Evolutionary conservation across 2,797 vertebrate genomes (phyloP), one percentile per base, ranked within the genome.

Genomic region (Acrossocheilus fasciatus): DNA sequence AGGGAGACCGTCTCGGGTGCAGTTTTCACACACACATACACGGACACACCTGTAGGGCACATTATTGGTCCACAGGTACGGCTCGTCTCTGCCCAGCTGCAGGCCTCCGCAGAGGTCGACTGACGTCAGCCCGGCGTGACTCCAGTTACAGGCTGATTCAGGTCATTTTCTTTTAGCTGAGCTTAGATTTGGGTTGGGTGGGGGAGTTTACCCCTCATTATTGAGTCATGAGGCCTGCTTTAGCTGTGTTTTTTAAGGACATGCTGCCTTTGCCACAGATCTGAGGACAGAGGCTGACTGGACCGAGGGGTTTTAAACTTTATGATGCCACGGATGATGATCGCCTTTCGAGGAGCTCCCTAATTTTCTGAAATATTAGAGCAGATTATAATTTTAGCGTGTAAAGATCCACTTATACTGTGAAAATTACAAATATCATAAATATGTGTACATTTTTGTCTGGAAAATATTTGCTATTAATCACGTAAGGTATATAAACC

Each of bases 121-220:
- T 88, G 90, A 82, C 92, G 89, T 91, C 91, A 93, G 83, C 85
- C 81, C 86, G 91, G 88, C 72, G 90, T 94, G 92, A 93, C 91
- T 93, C 93, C 91, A 88, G 90, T 91, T 88, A 87, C 88, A 88
- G 86, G 77, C 85, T 76, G 87, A 93, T 94, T 91, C 91, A 93
- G 93, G 94, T 94, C 93, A 93, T 89, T 66, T 77, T 88, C 90
- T 91, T 89, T 90, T 88, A 82, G 88, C 87, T 90, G 88, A 90
- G 90, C 90, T 82, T 73, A 50, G 74, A 78, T 62, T 59, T 54
- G 18, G 30, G 59, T 45, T 30, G 57, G 73, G 57, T n/a, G 57
- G 73, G 70, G 43, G 72, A 62, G 59, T 54, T 77, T 68, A 75
- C 57, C 39, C 18, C 52, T 64, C 77, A 79, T 83, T 66, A 36